Base-by-base conservation (phyloP, 2,888 invertebrate species). In the Sepiola atlantica region DNA sequence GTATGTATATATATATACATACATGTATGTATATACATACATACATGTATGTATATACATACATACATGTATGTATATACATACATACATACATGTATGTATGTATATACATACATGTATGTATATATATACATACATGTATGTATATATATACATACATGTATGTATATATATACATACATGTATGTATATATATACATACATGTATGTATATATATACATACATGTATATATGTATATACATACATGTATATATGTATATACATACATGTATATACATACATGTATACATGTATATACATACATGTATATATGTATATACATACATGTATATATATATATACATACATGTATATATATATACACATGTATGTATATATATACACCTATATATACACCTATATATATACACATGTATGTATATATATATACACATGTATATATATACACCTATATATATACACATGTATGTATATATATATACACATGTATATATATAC, bases 381-480 rank as follows among this genome's bases (percentile, higher is more conserved):
- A n/a, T 32, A n/a, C 8, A 32, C 21, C 10, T 90, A 32, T 90
- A 32, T 90, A 32, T 90, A 32, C 21, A 90, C 21, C 10, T 90
- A 16, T 90, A 90, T 90, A 90, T 16, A 90, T n/a, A 90, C 21
- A 90, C 21, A 90, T 90, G 21, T 90, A 90, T 90, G 21, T 90
- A 90, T 90, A 90, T 90, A 90, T 90, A 90, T 90, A 32, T 16
- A 90, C 21, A 90, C 21, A 90, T 90, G 21, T 90, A 90, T 90
- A 32, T 90, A 32, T 90, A 90, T 90, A 32, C 21, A 90, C 21
- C 12, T 90, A 90, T 90, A 32, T 16, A 90, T 90, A 32, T 90
- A 90, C 21, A 32, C 21, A 90, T 90, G 21, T 90, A 90, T 90
- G 21, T 90, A 16, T 90, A 32, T 90, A 90, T 16, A 32, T 90